Evolutionary conservation across 2,888 invertebrate genomes (phyloP), one percentile per base, ranked within the genome.

Genomic region (Lagria hirta): DNA sequence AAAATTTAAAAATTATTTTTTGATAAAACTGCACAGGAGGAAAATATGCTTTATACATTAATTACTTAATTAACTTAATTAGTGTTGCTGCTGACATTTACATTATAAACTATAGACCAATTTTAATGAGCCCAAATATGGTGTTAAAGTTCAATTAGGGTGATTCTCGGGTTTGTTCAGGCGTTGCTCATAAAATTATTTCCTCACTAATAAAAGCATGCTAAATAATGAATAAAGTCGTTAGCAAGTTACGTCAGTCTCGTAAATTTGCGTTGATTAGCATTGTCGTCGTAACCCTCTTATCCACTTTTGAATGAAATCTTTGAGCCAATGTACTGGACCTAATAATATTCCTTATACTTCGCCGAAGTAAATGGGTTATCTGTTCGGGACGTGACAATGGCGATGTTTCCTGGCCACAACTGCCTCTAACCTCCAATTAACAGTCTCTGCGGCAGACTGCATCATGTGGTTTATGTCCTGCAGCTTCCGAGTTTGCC

Each of bases 381-480:
- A 58, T 59, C 57, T 57, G 62, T 51, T 56, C 47, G 46, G 50
- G 57, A 62, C 60, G 62, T 60, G 60, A 61, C 60, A 58, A 59
- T 58, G 55, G 58, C 56, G 47, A 52, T 48, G 53, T 58, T 57
- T 55, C 57, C 49, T 51, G 52, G 44, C 50, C 53, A 47, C 54
- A 51, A 55, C 51, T 37, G 50, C 51, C 54, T 52, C 54, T 45
- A 57, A 55, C 57, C 55, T 55, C 54, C 55, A 57, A 57, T 57
- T 57, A 57, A 57, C 55, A 55, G 52, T 51, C 49, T 54, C 53
- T 55, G 57, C 43, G 49, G 52, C 49, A 38, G 51, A 48, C 51
- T 47, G 51, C 52, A 54, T 49, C 49, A 48, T 51, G 52, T 53
- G 55, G 52, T 53, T 53, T 52, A 52, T 49, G 52, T 52, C 46